Percentiles rank a stretch among this genome's conserved stretches.
phyloP scores from a whole-genome alignment of 2,888 invertebrate species.

The Archips xylosteana region DNA sequence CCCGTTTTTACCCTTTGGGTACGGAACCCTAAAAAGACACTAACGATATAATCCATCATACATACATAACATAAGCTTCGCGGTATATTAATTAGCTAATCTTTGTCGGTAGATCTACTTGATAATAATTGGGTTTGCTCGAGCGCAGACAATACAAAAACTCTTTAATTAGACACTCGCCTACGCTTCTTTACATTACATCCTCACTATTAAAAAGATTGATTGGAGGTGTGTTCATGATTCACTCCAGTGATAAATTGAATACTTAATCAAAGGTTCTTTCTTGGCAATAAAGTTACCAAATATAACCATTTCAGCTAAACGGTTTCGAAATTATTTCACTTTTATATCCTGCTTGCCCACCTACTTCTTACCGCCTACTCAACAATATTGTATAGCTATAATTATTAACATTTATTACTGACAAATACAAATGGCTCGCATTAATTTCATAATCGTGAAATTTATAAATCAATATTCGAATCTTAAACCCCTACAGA shows the following conservation, averaged over 20 bases:
- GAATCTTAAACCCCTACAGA: constrained; percentile 19
- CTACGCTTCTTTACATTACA: constrained; percentile 7
- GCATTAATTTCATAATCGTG: constrained; percentile 16
- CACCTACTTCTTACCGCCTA: constrained; percentile 1
- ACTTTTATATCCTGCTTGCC: constrained; percentile 9
- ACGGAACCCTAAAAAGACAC: background rate
- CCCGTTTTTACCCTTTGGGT: no score
- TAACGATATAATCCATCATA: background rate
- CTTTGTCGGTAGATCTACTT: constrained; percentile 1
- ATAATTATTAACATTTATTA: background rate
- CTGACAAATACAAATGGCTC: constrained; percentile 15
- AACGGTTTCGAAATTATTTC: constrained; percentile 5
- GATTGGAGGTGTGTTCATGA: constrained; percentile 4
- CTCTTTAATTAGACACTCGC: constrained; percentile 15
- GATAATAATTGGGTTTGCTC: constrained; percentile 8
- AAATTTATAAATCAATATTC: constrained; percentile 13
- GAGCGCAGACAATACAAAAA: constrained; percentile 26
- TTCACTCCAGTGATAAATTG: background rate
- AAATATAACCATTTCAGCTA: constrained; percentile 1
- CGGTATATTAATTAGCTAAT: constrained; percentile 13
- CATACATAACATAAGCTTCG: background rate
- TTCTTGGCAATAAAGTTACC: background rate
- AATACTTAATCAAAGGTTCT: background rate
- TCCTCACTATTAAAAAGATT: constrained; percentile 13
- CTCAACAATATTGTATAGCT: background rate